Base-by-base conservation (phyloP, 2,113 vertebrate species). In the Paradisaea rubra region DNA sequence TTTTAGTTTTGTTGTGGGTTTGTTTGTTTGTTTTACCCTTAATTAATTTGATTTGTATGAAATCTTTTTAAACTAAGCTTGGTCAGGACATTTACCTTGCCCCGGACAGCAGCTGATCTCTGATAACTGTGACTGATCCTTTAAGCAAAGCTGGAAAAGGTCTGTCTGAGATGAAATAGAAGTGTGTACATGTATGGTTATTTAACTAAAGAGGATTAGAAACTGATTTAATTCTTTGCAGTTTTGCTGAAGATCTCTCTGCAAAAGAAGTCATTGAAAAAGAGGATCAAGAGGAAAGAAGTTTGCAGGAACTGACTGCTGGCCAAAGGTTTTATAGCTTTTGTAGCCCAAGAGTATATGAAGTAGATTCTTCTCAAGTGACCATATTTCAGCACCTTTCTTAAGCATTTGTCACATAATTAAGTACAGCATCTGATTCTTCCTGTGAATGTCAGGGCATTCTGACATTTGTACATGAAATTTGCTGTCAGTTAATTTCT, bases 151-250 rank as follows among this genome's bases (percentile, higher is more conserved):
- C 88, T 96, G 86, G 54, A 25, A 90, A 81, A 86, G 79, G 33
- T 80, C 90, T 96, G 86, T 94, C 65, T 96, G 90, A 73, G 71
- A 90, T 94, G 30, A 94, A 95, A 60, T 63, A 89, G 73, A 91
- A 85, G 45, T 96, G 88, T 96, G 63, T 95, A 90, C 74, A 2
- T 94, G 71, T 88, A 5, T 89, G 84, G 90, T 81, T 93, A 83
- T 91, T 94, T 91, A 93, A 93, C 90, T 94, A 42, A 95, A 95
- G 92, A 93, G 83, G 93, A 96, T 95, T 95, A 96, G 96, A 94
- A 96, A 96, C 82, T 96, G 93, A 73, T 96, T 96, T 96, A 96
- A 96, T 96, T 96, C 96, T 96, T 96, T 96, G 95, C 96, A 96
- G 96, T 96, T 96, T 96, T 94, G 88, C 68, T 96, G 96, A 96